Evolutionary conservation across 2,888 invertebrate genomes (phyloP), one percentile per base, ranked within the genome.

Genomic region (Tetropium fuscum): DNA sequence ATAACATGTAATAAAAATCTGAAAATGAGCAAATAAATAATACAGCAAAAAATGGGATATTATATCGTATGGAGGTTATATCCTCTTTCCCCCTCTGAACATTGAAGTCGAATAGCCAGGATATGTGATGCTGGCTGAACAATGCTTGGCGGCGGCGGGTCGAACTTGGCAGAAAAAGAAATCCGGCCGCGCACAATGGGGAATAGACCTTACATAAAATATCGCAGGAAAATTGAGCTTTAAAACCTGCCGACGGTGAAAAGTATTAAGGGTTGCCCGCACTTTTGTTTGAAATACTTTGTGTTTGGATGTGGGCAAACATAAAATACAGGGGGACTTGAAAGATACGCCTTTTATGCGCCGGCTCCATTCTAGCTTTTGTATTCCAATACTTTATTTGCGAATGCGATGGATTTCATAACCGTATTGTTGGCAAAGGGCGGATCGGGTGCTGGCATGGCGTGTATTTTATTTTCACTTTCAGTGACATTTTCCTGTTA

Each of bases 1-100:
- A 68, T 63, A 64, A 67, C 69, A 60, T 49, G 64, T 61, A 68
- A 68, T 69, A 68, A 68, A 69, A 69, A 65, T 64, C 66, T 56
- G 59, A 61, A 58, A 69, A 63, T 62, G 69, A 61, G 64, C 61
- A 64, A 60, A 69, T 69, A 69, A 69, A 66, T 66, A 64, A 65
- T 63, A 58, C 58, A 54, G 47, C 54, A 60, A 63, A 65, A 65
- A 53, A 44, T 36, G 55, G 60, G 53, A 57, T 62, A 57, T 63
- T 60, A 62, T 55, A 34, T 18, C 30, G 30, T 10, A n/a, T 10
- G 27, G 18, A 27, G 30, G 27, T n/a, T 55, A 45, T 30, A 47
- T 49, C 49, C 44, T 48, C 36, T 34, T 58, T 49, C 54, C 53
- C 58, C 47, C n/a, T 7, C 36, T 15, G 34, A 34, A 34, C 41